Conservation (phyloP, 2,797 vertebrate genomes). For the Arnoldichthys spilopterus region DNA sequence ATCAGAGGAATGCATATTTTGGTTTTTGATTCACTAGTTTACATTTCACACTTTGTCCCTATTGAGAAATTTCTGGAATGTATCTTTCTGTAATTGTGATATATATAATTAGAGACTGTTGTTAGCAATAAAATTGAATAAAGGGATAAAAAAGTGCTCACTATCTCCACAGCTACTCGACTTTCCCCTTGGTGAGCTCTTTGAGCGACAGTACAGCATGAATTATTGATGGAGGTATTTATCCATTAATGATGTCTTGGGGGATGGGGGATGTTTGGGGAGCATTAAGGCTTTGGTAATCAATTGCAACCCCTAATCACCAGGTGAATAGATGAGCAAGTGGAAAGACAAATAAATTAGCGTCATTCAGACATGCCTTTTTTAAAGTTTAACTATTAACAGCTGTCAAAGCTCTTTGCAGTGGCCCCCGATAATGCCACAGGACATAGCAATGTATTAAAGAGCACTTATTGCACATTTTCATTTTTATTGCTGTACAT, state of each 20-base stretch:
- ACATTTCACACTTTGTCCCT: neutral
- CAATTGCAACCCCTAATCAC: constrained; percentile 13
- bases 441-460: neutral
- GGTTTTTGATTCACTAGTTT: neutral
- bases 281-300: constrained; percentile 46
- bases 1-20: neutral
- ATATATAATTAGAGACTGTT: neutral
- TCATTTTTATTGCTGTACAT: too few species aligned
- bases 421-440: neutral
- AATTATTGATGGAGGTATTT: constrained; percentile 64
- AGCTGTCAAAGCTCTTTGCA: neutral
- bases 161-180: neutral
- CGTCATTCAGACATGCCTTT: neutral
- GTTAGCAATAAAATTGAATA: neutral
- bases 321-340: neutral
- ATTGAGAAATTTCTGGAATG: neutral
- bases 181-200: constrained; percentile 3
- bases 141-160: neutral
- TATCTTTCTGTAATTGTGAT: neutral
- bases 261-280: constrained; percentile 38
- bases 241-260: constrained; percentile 59
- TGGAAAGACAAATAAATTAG: constrained; percentile 7
- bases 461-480: too few species aligned
- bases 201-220: constrained; percentile 31
- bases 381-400: neutral